phyloP scores from a whole-genome alignment of 2,113 vertebrate species.

The Apteryx mantelli region DNA sequence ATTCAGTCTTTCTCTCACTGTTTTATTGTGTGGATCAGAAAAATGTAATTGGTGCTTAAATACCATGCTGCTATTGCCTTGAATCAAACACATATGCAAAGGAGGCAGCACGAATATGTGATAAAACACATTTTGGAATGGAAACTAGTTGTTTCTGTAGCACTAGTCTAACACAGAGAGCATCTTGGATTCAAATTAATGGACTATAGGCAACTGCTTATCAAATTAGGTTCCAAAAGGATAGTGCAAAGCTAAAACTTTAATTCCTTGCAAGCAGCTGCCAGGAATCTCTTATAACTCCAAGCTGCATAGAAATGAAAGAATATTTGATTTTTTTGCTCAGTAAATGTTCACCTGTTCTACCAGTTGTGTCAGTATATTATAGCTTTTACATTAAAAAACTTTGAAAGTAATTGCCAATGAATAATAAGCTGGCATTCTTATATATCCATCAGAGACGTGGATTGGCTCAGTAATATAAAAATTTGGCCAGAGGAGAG shows the following conservation, averaged over 20 bases:
- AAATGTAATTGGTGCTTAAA: constrained; percentile 40
- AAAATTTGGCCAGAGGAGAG: background rate
- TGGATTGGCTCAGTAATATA: background rate
- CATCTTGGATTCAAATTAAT: constrained; percentile 76
- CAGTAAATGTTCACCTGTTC: constrained; percentile 6
- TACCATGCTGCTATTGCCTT: constrained; percentile 12
- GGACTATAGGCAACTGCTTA: constrained; percentile 66
- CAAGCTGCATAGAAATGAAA: constrained; percentile 4
- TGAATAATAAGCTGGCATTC: constrained; percentile 24
- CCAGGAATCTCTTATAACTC: background rate
- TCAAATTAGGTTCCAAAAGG: constrained; percentile 74
- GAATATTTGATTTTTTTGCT: constrained; percentile 3
- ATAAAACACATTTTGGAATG: constrained; percentile 67
- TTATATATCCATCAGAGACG: background rate
- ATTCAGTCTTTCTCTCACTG: constrained; percentile 37
- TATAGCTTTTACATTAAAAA: constrained; percentile 18
- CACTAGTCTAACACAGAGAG: constrained; percentile 47
- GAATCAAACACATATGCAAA: constrained; percentile 67
- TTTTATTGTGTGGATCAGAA: constrained; percentile 31
- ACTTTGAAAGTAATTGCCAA: background rate
- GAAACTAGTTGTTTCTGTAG: constrained; percentile 65
- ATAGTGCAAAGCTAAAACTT: constrained; percentile 56
- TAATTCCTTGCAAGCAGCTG: constrained; percentile 61
- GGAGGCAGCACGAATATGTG: constrained; percentile 55
- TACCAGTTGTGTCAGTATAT: background rate